These are phyloP conservation scores for Drosophila tropicalis DNA, from an alignment of 1,140 invertebrate genomes.

Conservation along the genomic window DNA sequence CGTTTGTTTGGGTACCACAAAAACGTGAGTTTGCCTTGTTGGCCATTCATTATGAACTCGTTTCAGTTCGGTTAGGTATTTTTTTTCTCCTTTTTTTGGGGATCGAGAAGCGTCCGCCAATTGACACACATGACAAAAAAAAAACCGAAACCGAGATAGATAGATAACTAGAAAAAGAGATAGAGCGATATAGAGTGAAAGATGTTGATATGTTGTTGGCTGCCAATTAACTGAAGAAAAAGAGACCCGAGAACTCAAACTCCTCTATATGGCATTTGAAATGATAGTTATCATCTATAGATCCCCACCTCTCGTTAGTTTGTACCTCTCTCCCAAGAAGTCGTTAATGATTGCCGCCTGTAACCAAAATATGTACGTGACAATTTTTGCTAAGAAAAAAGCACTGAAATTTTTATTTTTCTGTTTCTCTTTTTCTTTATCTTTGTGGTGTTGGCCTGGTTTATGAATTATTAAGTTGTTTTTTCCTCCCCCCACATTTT, in stretches of 20 bases:
- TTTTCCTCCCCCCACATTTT: conserved; percentile 24
- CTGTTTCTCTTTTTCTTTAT: neutral
- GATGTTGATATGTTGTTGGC: conserved; percentile 65
- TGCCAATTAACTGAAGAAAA: conserved; percentile 72
- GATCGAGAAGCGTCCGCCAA: conserved; percentile 49
- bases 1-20: conserved; percentile 44
- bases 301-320: conserved; percentile 45
- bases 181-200: neutral
- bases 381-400: conserved; percentile 40
- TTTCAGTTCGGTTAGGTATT: conserved; percentile 28
- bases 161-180: conserved; percentile 4
- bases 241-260: conserved; percentile 27
- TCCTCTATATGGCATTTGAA: conserved; percentile 29
- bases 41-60: conserved; percentile 80
- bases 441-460: conserved; percentile 17
- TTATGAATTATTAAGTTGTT: conserved; percentile 79
- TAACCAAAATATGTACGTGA: conserved; percentile 66
- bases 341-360: conserved; percentile 60
- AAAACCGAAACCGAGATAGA: neutral
- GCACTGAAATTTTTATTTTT: conserved; percentile 25
- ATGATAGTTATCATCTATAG: conserved; percentile 48
- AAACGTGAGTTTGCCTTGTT: conserved; percentile 74
- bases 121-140: conserved; percentile 54
- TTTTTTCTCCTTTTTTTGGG: conserved; percentile 30
- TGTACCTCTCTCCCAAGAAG: conserved; percentile 54